phyloP scores from a whole-genome alignment of 2,888 invertebrate genomes.

The Polyploca ridens region DNA sequence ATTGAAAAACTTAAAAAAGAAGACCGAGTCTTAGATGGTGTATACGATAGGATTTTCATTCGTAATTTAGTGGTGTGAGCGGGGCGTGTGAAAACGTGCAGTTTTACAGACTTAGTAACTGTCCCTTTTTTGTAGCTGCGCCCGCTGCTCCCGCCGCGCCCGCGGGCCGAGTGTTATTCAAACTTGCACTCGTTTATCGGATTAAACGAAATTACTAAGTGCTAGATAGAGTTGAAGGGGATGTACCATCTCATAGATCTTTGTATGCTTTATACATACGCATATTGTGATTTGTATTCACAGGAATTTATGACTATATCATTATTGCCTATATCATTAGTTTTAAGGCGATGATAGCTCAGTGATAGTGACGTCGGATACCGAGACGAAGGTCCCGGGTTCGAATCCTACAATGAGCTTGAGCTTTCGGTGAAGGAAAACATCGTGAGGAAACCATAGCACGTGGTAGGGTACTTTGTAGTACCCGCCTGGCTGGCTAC shows the following conservation, averaged over 20 bases:
- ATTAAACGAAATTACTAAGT: slow-evolving; percentile 82
- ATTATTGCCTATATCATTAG: too few species aligned
- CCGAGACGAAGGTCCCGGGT: too few species aligned
- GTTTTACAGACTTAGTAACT: slow-evolving; percentile 73
- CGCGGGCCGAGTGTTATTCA: slow-evolving; percentile 74
- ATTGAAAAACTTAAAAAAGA: background rate
- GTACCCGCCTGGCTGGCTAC: too few species aligned
- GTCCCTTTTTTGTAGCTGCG: slow-evolving; percentile 76
- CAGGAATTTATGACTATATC: too few species aligned
- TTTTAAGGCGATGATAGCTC: too few species aligned
- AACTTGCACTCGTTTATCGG: slow-evolving; percentile 74
- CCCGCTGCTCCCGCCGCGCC: slow-evolving; percentile 35
- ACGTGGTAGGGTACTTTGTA: too few species aligned
- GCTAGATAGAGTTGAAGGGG: slow-evolving; percentile 70
- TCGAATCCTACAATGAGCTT: too few species aligned
- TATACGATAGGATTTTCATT: slow-evolving; percentile 60
- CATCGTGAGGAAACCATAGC: too few species aligned
- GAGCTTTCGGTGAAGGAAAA: too few species aligned
- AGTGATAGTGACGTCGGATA: too few species aligned
- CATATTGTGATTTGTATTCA: background rate
- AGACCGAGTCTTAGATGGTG: slow-evolving; percentile 45
- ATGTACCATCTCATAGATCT: background rate
- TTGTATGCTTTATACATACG: background rate
- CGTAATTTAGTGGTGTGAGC: slow-evolving; percentile 55
- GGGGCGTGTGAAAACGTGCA: slow-evolving; percentile 79